Evolutionary conservation across 2,888 invertebrate genomes (phyloP), one percentile per base, ranked within the genome.

Genomic region (Eledone cirrhosa): DNA sequence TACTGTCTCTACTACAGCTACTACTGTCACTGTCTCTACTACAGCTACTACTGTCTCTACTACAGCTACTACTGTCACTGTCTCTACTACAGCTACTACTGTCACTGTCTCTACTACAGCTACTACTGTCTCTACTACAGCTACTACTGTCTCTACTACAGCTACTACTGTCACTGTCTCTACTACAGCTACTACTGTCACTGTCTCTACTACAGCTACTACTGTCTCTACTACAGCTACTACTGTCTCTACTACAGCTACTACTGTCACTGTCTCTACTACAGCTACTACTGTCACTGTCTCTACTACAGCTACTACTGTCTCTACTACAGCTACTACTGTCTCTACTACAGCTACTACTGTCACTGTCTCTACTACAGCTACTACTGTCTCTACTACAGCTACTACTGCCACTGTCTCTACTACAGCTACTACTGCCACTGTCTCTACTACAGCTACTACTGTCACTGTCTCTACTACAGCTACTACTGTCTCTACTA

Each of bases 341-440:
- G 24, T 24, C 24, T 14, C 69, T 69, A 69, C 69, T 69, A 69
- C 69, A 22, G 29, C 69, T 69, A 69, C 69, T 24, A 69, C 69
- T 69, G 24, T 24, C 24, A 69, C 69, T 69, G 29, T 24, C 24
- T 14, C 69, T 69, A 24, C 69, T 69, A 69, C 69, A 22, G 29
- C 69, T 69, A 69, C 69, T 69, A 69, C 69, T 69, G 24, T 24
- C 24, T 22, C 69, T 69, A 24, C 69, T 69, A 24, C 69, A 22
- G 24, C 69, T 24, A 69, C 69, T 69, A 69, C 69, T 69, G 24
- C 69, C 24, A 69, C n/a, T n/a, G n/a, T n/a, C n/a, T n/a, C n/a
- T n/a, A n/a, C n/a, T n/a, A n/a, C n/a, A n/a, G n/a, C n/a, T n/a
- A n/a, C n/a, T n/a, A n/a, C n/a, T n/a, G n/a, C n/a, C n/a, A n/a